phyloP scores from a whole-genome alignment of 2,797 vertebrate genomes.

The Eospalax fontanierii region DNA sequence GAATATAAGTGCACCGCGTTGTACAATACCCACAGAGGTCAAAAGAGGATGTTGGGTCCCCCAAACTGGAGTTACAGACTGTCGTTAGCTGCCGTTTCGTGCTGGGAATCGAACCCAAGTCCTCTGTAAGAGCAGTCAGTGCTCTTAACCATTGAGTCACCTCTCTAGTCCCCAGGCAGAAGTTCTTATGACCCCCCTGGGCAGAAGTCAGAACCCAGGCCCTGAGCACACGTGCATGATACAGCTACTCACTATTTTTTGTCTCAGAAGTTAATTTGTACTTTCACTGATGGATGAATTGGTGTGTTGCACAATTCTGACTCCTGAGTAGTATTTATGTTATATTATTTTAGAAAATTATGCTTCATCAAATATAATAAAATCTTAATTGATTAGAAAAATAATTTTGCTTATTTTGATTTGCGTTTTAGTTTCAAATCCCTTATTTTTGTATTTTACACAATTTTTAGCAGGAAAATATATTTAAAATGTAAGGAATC shows the following conservation, averaged over 20 bases:
- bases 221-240: neutral
- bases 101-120: no score
- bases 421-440: neutral
- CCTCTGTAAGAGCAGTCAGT: no score
- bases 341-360: neutral
- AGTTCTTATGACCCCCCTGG: neutral
- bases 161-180: neutral
- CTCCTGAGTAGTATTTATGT: neutral
- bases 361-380: neutral
- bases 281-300: neutral
- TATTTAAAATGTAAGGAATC: slow-evolving; percentile 31
- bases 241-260: neutral
- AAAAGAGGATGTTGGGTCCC: no score
- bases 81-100: no score
- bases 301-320: neutral
- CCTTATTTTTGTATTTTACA: neutral
- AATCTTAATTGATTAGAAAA: neutral
- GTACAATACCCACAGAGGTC: no score
- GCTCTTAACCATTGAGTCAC: no score
- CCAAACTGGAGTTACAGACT: no score
- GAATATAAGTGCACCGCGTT: no score
- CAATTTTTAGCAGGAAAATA: neutral
- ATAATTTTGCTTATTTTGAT: neutral
- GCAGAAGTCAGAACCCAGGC: no score
- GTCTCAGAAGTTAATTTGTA: slow-evolving; percentile 2